Base-by-base conservation (phyloP, 2,888 invertebrate genomes). In the Yponomeuta evonymella region DNA sequence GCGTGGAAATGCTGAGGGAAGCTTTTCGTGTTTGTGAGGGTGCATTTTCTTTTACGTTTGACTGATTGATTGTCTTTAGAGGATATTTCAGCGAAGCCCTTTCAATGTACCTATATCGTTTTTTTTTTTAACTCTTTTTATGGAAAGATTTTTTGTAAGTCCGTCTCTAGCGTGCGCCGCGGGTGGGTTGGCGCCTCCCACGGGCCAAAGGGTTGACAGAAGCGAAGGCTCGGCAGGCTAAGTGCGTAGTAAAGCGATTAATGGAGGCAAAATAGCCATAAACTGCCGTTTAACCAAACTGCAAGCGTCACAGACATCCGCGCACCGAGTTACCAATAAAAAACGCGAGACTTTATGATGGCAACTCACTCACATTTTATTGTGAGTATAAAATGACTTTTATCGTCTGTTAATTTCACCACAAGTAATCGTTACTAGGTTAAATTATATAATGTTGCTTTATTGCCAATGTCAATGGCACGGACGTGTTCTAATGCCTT, bases 331-430 rank as follows among this genome's bases (percentile, higher is more conserved):
- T 88, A 88, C 88, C 87, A 90, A 91, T 92, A 92, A 92, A 92
- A 92, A 91, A 91, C 89, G 90, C 89, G 90, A 90, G 90, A 90
- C 89, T 92, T 91, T 92, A 91, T 92, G 91, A 91, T 89, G 90
- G 90, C 90, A 90, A 90, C 92, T 91, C 90, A 90, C 88, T 90
- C 91, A 90, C 92, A 89, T 91, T 91, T 92, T 91, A 92, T 91
- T 91, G 91, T 91, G 90, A 90, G 88, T 91, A 91, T 92, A 92
- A 92, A 92, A 89, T 90, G 90, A 92, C 91, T 91, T 92, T 92
- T 91, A 92, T 90, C 87, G 92, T 90, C 91, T 90, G 91, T 92
- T 92, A 91, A 92, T 92, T 92, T 90, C 86, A 88, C 91, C 92
- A 90, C 91, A 90, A 92, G 90, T 91, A 90, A 89, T 90, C 81